Conservation (phyloP, 2,888 invertebrate genomes). For the Netelia melanura region DNA sequence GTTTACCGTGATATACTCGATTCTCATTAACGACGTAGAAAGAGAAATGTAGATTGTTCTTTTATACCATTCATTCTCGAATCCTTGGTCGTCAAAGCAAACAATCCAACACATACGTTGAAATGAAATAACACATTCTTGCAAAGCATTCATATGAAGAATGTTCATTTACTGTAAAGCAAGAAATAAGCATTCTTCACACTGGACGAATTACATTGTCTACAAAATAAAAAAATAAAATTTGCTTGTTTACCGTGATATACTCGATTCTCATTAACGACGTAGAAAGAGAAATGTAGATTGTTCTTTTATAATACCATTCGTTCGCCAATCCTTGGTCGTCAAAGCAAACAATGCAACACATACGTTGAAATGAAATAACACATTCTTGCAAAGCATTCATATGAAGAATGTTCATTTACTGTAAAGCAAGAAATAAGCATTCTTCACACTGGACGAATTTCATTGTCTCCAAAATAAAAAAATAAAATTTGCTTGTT, state of each 20-base stretch:
- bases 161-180: no score
- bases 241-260: background rate
- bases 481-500: background rate
- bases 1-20: background rate
- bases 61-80: background rate
- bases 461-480: background rate
- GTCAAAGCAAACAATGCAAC: background rate
- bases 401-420: no score
- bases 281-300: background rate
- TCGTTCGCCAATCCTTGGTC: constrained; percentile 5
- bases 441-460: no score
- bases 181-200: no score
- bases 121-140: no score
- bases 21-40: background rate
- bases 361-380: no score
- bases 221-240: background rate
- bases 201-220: background rate
- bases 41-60: background rate
- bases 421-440: no score
- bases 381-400: no score
- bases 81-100: background rate
- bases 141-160: no score
- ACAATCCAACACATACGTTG: no score
- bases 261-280: background rate
- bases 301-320: background rate